Evolutionary conservation across 2,113 vertebrate genomes (phyloP), one percentile per base, ranked within the genome.

Genomic region (Misgurnus anguillicaudatus): DNA sequence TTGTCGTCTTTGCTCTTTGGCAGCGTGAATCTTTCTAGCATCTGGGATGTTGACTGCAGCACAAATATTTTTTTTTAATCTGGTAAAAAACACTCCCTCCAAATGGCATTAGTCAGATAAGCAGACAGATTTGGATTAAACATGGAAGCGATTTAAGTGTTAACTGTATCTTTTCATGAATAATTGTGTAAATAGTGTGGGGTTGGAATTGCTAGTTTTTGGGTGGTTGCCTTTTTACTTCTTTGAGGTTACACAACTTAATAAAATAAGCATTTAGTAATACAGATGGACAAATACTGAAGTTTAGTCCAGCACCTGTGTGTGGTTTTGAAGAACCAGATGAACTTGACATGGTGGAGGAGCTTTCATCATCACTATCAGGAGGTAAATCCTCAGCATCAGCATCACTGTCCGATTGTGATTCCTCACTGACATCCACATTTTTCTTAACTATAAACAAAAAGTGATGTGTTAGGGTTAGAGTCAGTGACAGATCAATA

Each of bases 41-140:
- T 89, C 91, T 8, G 95, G 94, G 62, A 96, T 91, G 38, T 38
- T 10, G 41, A 85, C 95, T 97, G 81, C 38, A 63, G 9, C 9
- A n/a, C 11, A 70, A 80, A 0, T 31, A 31, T 31, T 31, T 31
- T 31, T 31, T 31, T 31, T 3, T 2, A 31, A 31, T 31, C 24
- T 31, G 24, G 1, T 31, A 31, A 31, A 1, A 31, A 31, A 31
- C 24, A 31, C 24, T 31, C 24, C 24, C 24, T 31, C 24, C 24
- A 31, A 16, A 48, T 9, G 10, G 24, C 9, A 64, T 14, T 42
- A 17, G 24, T 31, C 24, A 31, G 24, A 31, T 31, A 31, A 3
- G 24, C 24, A 31, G 24, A 31, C 24, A 31, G 24, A 31, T 31
- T 31, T 31, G 3, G 24, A 31, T 31, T 31, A 2, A 31, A 31